Evolutionary conservation across 2,113 vertebrate species (phyloP).

Genomic region (Apteryx owenii): DNA sequence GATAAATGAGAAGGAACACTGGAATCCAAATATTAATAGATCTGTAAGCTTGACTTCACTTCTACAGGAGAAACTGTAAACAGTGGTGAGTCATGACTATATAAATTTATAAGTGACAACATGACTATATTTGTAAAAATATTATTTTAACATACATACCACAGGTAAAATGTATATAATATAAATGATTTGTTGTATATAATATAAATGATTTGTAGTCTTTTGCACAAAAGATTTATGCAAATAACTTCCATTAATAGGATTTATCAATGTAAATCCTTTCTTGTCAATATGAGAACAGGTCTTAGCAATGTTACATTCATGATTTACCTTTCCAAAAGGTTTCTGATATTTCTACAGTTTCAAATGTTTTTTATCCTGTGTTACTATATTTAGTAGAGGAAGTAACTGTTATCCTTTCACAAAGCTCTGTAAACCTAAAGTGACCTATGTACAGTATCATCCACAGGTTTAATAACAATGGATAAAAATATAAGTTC

Average conservation of each 20-base stretch:
- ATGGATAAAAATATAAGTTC: background rate
- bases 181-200: background rate
- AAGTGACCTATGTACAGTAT: background rate
- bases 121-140: background rate
- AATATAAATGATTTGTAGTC: background rate
- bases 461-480: background rate
- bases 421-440: background rate
- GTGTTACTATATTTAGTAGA: background rate
- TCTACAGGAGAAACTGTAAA: background rate
- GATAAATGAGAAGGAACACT: background rate
- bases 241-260: conserved; percentile 25
- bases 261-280: conserved; percentile 29
- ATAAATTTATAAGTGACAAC: background rate
- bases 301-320: background rate
- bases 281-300: background rate
- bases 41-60: background rate
- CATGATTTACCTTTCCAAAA: background rate
- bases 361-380: background rate
- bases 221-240: background rate
- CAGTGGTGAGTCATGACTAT: background rate
- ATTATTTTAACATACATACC: background rate
- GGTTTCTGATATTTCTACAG: background rate
- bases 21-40: background rate
- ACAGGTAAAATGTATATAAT: background rate
- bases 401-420: background rate